Conservation (phyloP, 1,140 invertebrate genomes). For the Nylanderia fulva region DNA sequence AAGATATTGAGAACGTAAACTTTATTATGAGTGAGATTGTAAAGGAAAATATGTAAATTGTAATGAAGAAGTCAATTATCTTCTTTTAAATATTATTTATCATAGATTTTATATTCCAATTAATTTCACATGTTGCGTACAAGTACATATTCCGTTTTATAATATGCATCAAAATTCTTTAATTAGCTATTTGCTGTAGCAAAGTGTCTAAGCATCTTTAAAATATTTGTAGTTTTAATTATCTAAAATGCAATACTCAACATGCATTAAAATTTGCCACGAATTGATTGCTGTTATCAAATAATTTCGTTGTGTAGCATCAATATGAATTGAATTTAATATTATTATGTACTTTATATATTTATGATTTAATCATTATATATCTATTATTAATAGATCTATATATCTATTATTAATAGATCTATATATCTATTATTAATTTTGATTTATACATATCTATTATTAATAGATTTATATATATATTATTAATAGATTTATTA, state of each 20-base stretch:
- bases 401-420: too few species aligned
- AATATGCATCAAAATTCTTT: neutral
- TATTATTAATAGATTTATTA: too few species aligned
- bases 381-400: too few species aligned
- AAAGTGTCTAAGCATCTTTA: neutral
- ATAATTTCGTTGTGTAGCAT: neutral
- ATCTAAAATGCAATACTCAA: neutral
- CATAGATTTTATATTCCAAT: neutral
- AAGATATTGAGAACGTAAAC: slow-evolving; percentile 24
- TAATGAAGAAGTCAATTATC: neutral
- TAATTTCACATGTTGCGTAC: neutral
- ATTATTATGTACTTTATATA: neutral
- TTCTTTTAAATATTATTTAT: neutral
- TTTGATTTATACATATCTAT: too few species aligned
- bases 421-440: too few species aligned
- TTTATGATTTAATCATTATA: neutral
- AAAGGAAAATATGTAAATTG: slow-evolving; percentile 6
- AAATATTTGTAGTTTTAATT: slow-evolving; percentile 21
- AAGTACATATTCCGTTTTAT: neutral
- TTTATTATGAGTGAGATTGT: neutral
- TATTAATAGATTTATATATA: too few species aligned
- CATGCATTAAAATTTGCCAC: neutral
- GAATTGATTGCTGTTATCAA: neutral
- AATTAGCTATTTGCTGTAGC: neutral
- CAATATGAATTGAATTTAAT: neutral